Percentiles rank a stretch among this genome's conserved stretches.
These are phyloP conservation scores for Balearica regulorum DNA, from an alignment of 2,797 vertebrate genomes.

Conservation along the genomic window DNA sequence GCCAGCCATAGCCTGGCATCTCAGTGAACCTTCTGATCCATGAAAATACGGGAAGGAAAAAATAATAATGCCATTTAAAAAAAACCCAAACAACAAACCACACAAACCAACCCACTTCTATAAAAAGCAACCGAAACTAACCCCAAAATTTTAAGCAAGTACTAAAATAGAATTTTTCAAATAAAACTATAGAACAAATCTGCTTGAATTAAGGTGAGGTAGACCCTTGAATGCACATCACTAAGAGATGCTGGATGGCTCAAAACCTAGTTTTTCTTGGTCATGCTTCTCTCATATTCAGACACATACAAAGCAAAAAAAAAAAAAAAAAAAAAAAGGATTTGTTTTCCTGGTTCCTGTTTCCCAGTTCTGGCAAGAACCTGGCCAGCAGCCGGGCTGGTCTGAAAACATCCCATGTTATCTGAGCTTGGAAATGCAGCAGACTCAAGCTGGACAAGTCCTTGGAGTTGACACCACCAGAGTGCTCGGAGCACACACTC, in stretches of 20 bases:
- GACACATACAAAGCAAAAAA: background rate
- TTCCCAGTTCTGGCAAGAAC: background rate
- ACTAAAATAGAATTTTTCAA: background rate
- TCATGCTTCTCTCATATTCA: background rate
- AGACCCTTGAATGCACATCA: background rate
- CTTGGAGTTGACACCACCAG: background rate
- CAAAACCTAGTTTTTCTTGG: background rate
- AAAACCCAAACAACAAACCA: background rate
- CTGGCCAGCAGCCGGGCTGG: background rate
- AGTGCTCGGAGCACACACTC: background rate
- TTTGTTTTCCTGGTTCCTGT: background rate
- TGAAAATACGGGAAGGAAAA: slow-evolving; percentile 44
- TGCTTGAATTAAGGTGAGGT: background rate
- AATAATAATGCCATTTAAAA: background rate
- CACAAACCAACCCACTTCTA: background rate
- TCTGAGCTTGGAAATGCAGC: background rate
- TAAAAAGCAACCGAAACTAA: background rate
- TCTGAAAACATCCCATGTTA: background rate
- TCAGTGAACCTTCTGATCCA: slow-evolving; percentile 50
- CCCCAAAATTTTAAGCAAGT: background rate
- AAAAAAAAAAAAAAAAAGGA: background rate
- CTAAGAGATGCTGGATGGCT: background rate
- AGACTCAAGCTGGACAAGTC: background rate
- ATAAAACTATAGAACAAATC: background rate
- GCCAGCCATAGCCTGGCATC: slow-evolving; percentile 49